Percentiles rank a stretch among this genome's conserved stretches.
These are phyloP conservation scores for Danaus plexippus DNA, from an alignment of 1,140 invertebrate species.

Conservation along the genomic window DNA sequence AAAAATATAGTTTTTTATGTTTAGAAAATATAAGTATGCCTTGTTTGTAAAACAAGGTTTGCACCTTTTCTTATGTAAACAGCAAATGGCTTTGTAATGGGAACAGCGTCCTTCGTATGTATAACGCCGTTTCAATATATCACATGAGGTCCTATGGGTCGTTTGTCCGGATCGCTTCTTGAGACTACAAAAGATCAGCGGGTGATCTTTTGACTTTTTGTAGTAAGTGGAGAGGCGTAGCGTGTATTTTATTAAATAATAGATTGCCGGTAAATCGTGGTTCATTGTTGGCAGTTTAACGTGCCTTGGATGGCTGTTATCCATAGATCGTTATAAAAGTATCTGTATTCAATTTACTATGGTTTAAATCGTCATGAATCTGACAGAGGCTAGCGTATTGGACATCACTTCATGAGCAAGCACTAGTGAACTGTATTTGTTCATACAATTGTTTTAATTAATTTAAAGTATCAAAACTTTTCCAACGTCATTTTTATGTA, in stretches of 20 bases:
- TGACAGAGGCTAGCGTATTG: conserved; percentile 41
- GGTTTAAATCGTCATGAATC: conserved; percentile 52
- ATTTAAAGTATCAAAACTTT: no score
- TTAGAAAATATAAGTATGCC: no score
- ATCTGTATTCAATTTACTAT: conserved; percentile 60
- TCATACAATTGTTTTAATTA: no score
- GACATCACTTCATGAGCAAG: conserved; percentile 31
- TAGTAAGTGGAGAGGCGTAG: conserved; percentile 61
- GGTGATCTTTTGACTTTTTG: conserved; percentile 65
- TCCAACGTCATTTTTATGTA: no score
- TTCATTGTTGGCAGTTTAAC: conserved; percentile 63
- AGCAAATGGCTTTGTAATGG: conserved; percentile 56
- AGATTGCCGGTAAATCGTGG: conserved; percentile 67
- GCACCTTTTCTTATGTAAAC: conserved; percentile 13
- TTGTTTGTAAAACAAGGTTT: conserved; percentile 20
- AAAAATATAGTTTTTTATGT: no score
- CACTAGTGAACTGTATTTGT: no score
- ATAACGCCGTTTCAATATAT: conserved; percentile 55
- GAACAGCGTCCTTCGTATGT: conserved; percentile 39
- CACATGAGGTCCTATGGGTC: conserved; percentile 48
- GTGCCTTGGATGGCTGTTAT: conserved; percentile 48
- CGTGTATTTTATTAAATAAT: conserved; percentile 62
- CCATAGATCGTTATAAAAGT: conserved; percentile 45
- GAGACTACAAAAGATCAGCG: conserved; percentile 60
- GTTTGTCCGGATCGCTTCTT: conserved; percentile 55